These are phyloP conservation scores for Apis cerana DNA, from an alignment of 1,140 invertebrate species.

Conservation along the genomic window DNA sequence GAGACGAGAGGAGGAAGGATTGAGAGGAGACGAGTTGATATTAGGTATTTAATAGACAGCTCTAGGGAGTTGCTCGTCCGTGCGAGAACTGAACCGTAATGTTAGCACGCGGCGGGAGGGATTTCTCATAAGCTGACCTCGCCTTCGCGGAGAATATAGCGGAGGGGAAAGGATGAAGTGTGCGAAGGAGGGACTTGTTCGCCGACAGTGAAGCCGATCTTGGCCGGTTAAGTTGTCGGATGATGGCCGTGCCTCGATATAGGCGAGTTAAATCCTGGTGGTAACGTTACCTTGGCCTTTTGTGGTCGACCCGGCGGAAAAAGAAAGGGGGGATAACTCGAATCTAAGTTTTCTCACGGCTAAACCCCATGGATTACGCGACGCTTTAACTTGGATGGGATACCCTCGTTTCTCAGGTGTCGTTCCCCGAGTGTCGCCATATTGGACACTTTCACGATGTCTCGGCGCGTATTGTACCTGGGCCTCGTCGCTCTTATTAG, in stretches of 20 bases:
- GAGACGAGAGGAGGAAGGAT: constrained; percentile 14
- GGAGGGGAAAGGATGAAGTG: constrained; percentile 52
- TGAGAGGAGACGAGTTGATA: constrained; percentile 70
- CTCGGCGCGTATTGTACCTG: constrained; percentile 6
- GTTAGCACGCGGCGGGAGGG: constrained; percentile 69
- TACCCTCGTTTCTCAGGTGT: constrained; percentile 75
- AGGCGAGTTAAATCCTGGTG: background rate
- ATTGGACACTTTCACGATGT: constrained; percentile 70
- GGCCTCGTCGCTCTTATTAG: constrained; percentile 67
- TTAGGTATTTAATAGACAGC: constrained; percentile 77
- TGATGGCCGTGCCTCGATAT: constrained; percentile 13
- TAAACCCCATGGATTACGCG: constrained; percentile 73
- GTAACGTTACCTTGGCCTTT: background rate
- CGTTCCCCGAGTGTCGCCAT: constrained; percentile 71
- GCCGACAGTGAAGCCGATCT: constrained; percentile 54
- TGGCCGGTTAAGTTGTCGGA: constrained; percentile 21
- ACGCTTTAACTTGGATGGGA: constrained; percentile 72
- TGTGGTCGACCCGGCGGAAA: constrained; percentile 20
- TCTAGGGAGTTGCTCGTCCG: constrained; percentile 68
- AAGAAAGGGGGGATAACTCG: constrained; percentile 69
- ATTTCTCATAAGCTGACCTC: constrained; percentile 77
- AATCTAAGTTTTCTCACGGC: constrained; percentile 73
- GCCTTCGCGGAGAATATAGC: constrained; percentile 61
- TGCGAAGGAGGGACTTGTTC: constrained; percentile 36
- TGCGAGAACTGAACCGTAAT: constrained; percentile 72